Percentiles rank a stretch among this genome's conserved stretches.
Evolutionary conservation across 2,797 vertebrate genomes (phyloP).

Genomic region (Amniataba percoides): DNA sequence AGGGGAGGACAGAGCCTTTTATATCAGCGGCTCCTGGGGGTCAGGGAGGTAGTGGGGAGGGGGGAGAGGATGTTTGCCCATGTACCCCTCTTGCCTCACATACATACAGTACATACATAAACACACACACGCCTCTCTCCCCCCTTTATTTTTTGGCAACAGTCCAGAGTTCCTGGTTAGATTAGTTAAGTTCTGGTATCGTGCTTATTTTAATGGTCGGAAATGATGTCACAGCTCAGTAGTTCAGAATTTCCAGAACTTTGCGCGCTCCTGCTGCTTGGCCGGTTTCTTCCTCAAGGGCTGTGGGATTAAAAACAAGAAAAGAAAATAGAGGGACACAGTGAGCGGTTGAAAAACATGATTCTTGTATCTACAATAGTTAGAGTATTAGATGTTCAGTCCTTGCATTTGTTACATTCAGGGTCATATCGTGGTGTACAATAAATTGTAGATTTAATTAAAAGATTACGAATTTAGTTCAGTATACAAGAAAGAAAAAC

Average conservation of each 20-base stretch:
- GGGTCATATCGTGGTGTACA: neutral
- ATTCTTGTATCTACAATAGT: too few relatives aligned
- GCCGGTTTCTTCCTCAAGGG: constrained; percentile 82
- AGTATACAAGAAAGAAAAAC: neutral
- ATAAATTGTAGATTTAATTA: constrained; percentile 16
- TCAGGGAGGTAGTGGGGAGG: constrained; percentile 55
- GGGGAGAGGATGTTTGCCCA: constrained; percentile 52
- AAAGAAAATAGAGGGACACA: constrained; percentile 2
- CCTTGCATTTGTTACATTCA: too few relatives aligned
- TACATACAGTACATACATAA: constrained; percentile 67
- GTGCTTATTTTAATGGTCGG: constrained; percentile 77
- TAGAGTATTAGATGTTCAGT: too few relatives aligned
- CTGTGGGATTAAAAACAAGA: constrained; percentile 60
- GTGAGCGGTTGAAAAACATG: neutral
- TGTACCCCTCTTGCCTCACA: constrained; percentile 66
- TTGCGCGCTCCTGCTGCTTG: constrained; percentile 78
- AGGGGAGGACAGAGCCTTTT: constrained; percentile 51
- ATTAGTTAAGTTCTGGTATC: constrained; percentile 78
- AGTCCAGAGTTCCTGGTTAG: constrained; percentile 78
- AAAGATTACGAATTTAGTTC: constrained; percentile 35
- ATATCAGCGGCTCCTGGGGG: constrained; percentile 57
- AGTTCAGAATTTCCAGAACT: constrained; percentile 87
- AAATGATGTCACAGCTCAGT: constrained; percentile 85
- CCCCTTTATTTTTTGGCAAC: constrained; percentile 60
- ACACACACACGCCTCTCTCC: constrained; percentile 54